Conservation (phyloP, 2,888 invertebrate species). For the Polymixis flavicincta region DNA sequence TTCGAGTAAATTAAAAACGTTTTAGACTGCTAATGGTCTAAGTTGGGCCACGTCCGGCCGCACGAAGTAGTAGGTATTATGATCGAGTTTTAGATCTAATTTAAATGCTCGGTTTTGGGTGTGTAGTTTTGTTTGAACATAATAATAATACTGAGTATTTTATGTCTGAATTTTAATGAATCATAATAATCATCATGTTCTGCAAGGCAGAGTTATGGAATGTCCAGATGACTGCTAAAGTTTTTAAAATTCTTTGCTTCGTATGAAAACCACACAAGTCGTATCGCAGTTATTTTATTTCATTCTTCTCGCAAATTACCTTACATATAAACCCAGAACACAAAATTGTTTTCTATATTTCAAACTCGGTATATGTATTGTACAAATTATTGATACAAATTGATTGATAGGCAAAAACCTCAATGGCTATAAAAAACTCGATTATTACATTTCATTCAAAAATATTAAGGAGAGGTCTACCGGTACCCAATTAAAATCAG, state of each 20-base stretch:
- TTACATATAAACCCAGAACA: background rate
- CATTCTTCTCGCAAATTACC: background rate
- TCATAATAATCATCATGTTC: background rate
- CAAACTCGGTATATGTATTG: slow-evolving; percentile 8
- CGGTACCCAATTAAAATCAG: slow-evolving; percentile 76
- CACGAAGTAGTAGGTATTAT: slow-evolving; percentile 55
- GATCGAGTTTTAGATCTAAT: slow-evolving; percentile 52
- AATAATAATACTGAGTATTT: background rate
- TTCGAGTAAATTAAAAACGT: slow-evolving; percentile 71
- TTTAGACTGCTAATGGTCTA: slow-evolving; percentile 70
- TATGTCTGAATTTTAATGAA: background rate
- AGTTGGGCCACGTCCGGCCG: slow-evolving; percentile 66
- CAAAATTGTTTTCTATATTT: background rate
- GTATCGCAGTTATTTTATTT: background rate
- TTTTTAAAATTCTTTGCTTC: background rate
- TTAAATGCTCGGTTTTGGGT: slow-evolving; percentile 34
- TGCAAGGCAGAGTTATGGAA: background rate
- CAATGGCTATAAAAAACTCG: slow-evolving; percentile 36
- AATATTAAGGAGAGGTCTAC: slow-evolving; percentile 66
- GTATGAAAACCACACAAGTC: background rate
- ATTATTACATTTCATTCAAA: slow-evolving; percentile 58
- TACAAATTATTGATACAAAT: slow-evolving; percentile 14
- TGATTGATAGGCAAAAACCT: slow-evolving; percentile 33
- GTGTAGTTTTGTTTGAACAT: slow-evolving; percentile 6
- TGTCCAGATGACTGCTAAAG: background rate